These are phyloP conservation scores for Chinchilla lanigera DNA, from an alignment of 2,113 vertebrate species.

Conservation along the genomic window DNA sequence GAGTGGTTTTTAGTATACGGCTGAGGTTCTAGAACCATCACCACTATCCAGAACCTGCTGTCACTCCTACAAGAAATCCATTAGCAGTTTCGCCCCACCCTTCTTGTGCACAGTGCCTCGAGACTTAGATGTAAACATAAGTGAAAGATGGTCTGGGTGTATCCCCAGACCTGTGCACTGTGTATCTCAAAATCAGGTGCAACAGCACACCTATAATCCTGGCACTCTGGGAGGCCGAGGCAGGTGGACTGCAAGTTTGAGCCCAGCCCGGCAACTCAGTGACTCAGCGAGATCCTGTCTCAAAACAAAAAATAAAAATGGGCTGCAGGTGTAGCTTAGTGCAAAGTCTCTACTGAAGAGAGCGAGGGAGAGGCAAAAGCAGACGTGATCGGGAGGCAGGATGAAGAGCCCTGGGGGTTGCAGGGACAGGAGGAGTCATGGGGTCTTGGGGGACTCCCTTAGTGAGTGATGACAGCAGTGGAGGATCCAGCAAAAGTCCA, in stretches of 20 bases:
- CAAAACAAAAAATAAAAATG: background rate
- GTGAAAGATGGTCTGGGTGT: background rate
- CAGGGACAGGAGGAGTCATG: rapidly evolving
- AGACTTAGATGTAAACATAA: background rate
- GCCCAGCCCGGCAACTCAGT: background rate
- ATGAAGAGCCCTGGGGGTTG: background rate
- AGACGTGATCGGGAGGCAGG: background rate
- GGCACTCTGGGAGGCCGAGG: background rate
- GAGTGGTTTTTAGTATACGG: background rate
- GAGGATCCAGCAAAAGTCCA: background rate
- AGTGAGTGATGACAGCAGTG: background rate
- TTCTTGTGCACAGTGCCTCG: background rate
- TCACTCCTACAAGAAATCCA: background rate
- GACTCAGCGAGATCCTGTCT: background rate
- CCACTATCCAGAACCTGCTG: background rate
- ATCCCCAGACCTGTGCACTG: background rate
- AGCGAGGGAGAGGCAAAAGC: background rate
- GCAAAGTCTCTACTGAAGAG: background rate
- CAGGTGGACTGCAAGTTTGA: background rate
- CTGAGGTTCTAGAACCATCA: background rate
- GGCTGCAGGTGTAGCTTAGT: background rate
- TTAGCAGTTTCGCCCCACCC: no score
- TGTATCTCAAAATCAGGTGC: no score
- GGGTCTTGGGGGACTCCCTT: background rate
- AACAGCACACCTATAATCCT: background rate